These are phyloP conservation scores for Pristionchus entomophagus DNA, from an alignment of 2,888 invertebrate species.

Conservation along the genomic window DNA sequence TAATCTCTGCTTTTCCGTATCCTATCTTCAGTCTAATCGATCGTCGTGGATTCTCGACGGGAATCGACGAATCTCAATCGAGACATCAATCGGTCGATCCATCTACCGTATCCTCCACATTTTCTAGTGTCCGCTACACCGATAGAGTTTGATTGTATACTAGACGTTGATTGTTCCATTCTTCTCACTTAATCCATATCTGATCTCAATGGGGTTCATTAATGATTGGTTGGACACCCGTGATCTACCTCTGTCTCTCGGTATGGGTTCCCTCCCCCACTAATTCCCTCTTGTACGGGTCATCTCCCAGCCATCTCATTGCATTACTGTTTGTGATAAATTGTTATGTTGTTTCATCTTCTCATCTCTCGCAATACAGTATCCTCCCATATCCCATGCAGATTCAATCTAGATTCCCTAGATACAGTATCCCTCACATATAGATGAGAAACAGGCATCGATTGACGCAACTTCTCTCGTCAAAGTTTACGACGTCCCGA, in stretches of 20 bases:
- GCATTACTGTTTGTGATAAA: constrained; percentile 19
- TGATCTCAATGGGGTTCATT: background rate
- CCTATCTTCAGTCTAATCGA: constrained; percentile 49
- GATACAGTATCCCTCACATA: no score
- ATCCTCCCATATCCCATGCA: no score
- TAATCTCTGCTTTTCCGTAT: no score
- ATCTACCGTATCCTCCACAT: constrained; percentile 18
- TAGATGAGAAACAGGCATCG: background rate
- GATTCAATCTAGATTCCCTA: no score
- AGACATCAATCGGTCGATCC: constrained; percentile 7
- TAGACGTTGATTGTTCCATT: background rate
- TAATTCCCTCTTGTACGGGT: background rate
- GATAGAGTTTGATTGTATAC: background rate
- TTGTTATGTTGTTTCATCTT: background rate
- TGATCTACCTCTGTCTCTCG: background rate
- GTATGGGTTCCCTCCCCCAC: background rate
- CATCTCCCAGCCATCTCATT: background rate
- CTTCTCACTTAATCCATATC: background rate
- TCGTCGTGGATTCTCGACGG: constrained; percentile 46
- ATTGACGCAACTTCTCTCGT: background rate
- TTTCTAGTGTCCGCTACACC: background rate
- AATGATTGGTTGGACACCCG: background rate
- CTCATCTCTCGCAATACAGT: background rate
- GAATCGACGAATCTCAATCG: background rate
- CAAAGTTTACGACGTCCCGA: background rate